Percentiles rank a stretch among this genome's conserved stretches.
These are phyloP conservation scores for Kradibia gibbosae DNA, from an alignment of 1,140 invertebrate genomes.

Conservation along the genomic window DNA sequence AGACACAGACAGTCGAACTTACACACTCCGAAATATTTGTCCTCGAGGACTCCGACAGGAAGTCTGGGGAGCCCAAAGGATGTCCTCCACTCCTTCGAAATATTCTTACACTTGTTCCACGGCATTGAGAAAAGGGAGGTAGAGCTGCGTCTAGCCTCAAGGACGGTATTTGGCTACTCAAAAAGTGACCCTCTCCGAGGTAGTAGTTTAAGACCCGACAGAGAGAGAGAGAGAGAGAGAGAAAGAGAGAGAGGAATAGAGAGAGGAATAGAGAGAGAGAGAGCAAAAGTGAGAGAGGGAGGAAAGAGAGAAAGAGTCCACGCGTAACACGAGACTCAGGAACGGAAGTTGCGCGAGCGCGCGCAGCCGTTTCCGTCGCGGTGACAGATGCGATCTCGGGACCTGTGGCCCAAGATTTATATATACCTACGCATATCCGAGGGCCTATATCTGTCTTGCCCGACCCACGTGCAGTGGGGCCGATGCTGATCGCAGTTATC, in stretches of 20 bases:
- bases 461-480: neutral
- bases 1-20: neutral
- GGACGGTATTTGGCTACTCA: slow-evolving; percentile 42
- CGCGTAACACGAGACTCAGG: slow-evolving; percentile 49
- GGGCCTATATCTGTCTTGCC: neutral
- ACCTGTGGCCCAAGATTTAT: neutral
- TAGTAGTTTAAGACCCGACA: slow-evolving; percentile 18
- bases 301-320: slow-evolving; percentile 5
- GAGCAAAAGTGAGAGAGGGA: too few relatives aligned
- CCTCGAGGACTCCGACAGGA: slow-evolving; percentile 18
- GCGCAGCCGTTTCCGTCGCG: slow-evolving; percentile 52
- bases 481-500: neutral
- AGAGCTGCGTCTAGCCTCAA: slow-evolving; percentile 38
- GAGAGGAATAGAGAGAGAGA: too few relatives aligned
- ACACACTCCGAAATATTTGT: neutral
- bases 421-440: slow-evolving; percentile 17
- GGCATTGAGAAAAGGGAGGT: slow-evolving; percentile 10
- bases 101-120: slow-evolving; percentile 30
- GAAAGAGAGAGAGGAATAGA: too few relatives aligned
- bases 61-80: slow-evolving; percentile 28
- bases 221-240: too few relatives aligned
- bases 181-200: slow-evolving; percentile 47
- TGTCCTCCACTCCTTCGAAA: neutral
- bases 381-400: slow-evolving; percentile 51
- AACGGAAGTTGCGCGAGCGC: slow-evolving; percentile 50